phyloP scores from a whole-genome alignment of 2,888 invertebrate genomes.

The Bellardia pandia region DNA sequence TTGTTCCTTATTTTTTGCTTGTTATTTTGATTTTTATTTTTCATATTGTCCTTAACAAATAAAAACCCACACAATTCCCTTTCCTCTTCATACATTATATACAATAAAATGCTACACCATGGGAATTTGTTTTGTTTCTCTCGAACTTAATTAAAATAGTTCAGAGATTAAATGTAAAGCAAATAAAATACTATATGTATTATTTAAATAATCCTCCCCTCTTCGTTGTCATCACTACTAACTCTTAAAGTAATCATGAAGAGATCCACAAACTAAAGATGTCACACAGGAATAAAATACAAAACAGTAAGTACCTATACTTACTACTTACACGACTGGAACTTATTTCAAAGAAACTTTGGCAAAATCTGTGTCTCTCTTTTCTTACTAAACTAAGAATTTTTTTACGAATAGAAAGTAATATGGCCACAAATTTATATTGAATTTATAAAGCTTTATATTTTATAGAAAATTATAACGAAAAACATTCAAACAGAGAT shows the following conservation, averaged over 20 bases:
- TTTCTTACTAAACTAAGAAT: background rate
- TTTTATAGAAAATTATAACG: too few relatives aligned
- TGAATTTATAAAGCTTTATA: too few relatives aligned
- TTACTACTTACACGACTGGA: background rate
- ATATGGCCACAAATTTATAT: too few relatives aligned
- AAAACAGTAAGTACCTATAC: background rate
- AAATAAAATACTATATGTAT: background rate
- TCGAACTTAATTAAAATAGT: slow-evolving; percentile 34
- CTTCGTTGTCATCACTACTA: background rate
- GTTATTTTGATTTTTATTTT: background rate
- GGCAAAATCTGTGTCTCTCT: background rate
- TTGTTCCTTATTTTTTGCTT: slow-evolving; percentile 6
- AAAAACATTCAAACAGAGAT: too few relatives aligned
- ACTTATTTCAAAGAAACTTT: background rate
- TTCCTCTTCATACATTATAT: background rate
- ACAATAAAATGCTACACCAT: slow-evolving; percentile 12
- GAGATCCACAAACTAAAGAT: background rate
- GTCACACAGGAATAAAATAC: background rate
- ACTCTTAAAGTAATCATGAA: background rate
- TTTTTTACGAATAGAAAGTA: too few relatives aligned
- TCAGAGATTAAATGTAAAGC: slow-evolving; percentile 1
- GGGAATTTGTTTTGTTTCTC: slow-evolving; percentile 23
- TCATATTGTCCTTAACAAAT: slow-evolving; percentile 3
- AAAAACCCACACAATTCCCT: background rate
- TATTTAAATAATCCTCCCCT: slow-evolving; percentile 1